Evolutionary conservation across 2,888 invertebrate species (phyloP).

Genomic region (Sesia apiformis): DNA sequence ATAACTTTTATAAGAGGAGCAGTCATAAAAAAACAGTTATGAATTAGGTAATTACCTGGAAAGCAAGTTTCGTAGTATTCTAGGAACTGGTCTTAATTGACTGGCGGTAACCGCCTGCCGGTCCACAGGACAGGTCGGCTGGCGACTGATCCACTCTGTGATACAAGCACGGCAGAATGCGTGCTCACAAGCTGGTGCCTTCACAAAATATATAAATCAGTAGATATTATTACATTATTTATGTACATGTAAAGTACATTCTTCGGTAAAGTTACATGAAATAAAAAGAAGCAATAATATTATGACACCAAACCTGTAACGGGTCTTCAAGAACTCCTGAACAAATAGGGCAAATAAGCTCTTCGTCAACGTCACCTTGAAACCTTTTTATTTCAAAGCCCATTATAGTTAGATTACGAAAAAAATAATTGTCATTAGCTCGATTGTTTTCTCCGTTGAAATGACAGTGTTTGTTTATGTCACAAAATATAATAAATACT

Average conservation of each 20-base stretch:
- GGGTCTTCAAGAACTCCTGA: constrained; percentile 96
- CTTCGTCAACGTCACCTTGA: constrained; percentile 97
- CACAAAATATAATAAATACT: too few species aligned
- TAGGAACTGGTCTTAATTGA: constrained; percentile 92
- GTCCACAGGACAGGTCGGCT: constrained; percentile 96
- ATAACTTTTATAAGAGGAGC: too few species aligned
- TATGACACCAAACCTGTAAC: constrained; percentile 80
- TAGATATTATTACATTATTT: not conserved
- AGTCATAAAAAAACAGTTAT: too few species aligned
- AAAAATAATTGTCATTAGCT: not conserved
- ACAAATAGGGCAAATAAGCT: constrained; percentile 96
- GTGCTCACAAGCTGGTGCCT: constrained; percentile 97
- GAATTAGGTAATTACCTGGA: constrained; percentile 75
- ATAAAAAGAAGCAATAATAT: constrained; percentile 3
- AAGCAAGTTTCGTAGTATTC: constrained; percentile 93
- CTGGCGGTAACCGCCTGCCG: constrained; percentile 91
- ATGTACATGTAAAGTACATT: not conserved
- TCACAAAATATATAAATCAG: constrained; percentile 8
- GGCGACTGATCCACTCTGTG: constrained; percentile 94
- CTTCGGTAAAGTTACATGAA: not conserved
- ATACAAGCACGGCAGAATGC: constrained; percentile 96
- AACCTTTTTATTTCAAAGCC: constrained; percentile 96
- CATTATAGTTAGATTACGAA: constrained; percentile 71
- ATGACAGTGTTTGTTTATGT: too few species aligned
- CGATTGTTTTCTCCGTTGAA: too few species aligned